Percentiles rank a stretch among this genome's conserved stretches.
phyloP scores from a whole-genome alignment of 2,113 vertebrate species.

The Lota lota region DNA sequence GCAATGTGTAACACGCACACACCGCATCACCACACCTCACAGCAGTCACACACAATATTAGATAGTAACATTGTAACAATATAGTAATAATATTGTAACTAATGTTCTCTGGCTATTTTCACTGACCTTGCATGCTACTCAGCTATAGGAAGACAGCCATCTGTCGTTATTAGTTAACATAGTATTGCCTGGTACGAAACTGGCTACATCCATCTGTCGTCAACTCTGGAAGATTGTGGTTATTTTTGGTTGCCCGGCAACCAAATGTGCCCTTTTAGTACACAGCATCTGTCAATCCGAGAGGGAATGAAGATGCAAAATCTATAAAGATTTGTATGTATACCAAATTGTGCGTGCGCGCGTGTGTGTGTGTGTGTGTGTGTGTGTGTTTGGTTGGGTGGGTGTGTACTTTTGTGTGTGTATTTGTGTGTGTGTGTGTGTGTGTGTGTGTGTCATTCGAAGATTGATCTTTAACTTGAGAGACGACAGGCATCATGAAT shows the following conservation, averaged over 20 bases:
- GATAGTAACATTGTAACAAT: too few relatives aligned
- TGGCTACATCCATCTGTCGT: not conserved
- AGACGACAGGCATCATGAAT: conserved; percentile 68
- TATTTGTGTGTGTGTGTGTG: conserved; percentile 10
- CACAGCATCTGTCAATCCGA: too few relatives aligned
- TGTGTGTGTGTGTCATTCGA: conserved; percentile 25
- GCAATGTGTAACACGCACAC: conserved; percentile 12
- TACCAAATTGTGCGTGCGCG: not conserved
- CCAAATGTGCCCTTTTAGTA: too few relatives aligned
- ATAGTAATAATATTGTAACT: too few relatives aligned
- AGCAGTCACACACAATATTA: too few relatives aligned
- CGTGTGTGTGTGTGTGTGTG: not conserved
- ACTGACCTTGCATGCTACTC: too few relatives aligned
- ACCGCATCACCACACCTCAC: conserved; percentile 9
- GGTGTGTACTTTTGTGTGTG: conserved; percentile 3
- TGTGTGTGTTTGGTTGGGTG: conserved; percentile 4
- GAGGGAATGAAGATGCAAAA: too few relatives aligned
- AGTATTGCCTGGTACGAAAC: too few relatives aligned
- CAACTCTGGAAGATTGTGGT: conserved; percentile 2
- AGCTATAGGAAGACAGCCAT: too few relatives aligned
- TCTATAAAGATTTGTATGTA: not conserved
- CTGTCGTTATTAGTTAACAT: too few relatives aligned
- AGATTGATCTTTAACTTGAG: conserved; percentile 51
- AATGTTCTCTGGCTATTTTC: too few relatives aligned
- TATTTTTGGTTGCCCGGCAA: too few relatives aligned